Percentiles rank a stretch among this genome's conserved stretches.
Evolutionary conservation across 2,113 vertebrate genomes (phyloP).

Genomic region (Sterna hirundo): DNA sequence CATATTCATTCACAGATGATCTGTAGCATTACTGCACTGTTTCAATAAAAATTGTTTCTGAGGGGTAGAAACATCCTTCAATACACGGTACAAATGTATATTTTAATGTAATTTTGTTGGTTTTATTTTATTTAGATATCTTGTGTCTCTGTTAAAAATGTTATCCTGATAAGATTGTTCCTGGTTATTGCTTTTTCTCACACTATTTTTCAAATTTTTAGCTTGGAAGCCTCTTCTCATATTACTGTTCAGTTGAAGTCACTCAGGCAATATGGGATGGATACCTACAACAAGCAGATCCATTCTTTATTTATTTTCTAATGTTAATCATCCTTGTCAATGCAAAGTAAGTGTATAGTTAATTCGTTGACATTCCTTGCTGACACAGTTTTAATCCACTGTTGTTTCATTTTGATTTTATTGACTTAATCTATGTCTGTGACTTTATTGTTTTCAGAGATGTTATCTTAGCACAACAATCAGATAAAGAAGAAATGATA

Average conservation of each 20-base stretch:
- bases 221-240: constrained; percentile 94
- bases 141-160: background rate
- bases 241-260: constrained; percentile 87
- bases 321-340: constrained; percentile 99
- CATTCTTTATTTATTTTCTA: constrained; percentile 97
- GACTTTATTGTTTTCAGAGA: constrained; percentile 81
- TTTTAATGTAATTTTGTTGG: background rate
- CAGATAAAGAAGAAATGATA: constrained; percentile 87
- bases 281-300: constrained; percentile 94
- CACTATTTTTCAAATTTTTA: constrained; percentile 56
- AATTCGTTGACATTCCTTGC: background rate
- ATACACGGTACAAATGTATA: background rate
- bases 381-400: background rate
- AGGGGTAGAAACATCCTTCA: background rate
- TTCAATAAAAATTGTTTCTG: background rate
- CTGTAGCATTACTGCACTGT: background rate
- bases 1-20: background rate
- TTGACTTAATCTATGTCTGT: constrained; percentile 36
- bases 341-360: constrained; percentile 86
- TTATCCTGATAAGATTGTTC: background rate
- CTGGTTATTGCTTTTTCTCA: constrained; percentile 22
- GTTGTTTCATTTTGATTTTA: constrained; percentile 15
- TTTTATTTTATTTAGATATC: background rate
- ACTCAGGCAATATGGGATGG: constrained; percentile 94
- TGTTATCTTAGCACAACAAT: constrained; percentile 84